phyloP scores from a whole-genome alignment of 2,888 invertebrate genomes.

The Leptinotarsa haldemani region DNA sequence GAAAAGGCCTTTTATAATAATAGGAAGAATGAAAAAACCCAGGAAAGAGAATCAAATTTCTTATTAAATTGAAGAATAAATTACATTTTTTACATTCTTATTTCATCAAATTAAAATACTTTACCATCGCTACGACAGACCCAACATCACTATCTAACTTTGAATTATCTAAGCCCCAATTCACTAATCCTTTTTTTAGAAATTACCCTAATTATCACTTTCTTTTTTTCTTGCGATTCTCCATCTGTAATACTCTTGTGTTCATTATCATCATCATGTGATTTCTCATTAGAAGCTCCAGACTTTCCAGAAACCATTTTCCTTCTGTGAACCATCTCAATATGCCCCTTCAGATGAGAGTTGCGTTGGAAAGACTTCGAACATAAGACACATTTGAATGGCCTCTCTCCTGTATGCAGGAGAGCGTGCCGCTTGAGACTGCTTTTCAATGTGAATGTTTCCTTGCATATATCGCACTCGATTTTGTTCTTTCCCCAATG shows the following conservation, averaged over 20 bases:
- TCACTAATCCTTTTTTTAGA: neutral
- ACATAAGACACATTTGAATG: neutral
- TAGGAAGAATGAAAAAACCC: no score
- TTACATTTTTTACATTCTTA: no score
- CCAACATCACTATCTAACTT: no score
- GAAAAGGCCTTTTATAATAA: no score
- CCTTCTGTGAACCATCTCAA: neutral
- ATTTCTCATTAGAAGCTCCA: neutral
- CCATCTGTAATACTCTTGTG: no score
- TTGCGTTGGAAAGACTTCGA: neutral
- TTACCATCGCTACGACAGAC: no score
- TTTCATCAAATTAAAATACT: no score
- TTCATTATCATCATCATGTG: no score
- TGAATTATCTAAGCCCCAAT: no score
- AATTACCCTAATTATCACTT: neutral
- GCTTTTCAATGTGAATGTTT: neutral
- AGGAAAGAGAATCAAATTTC: no score
- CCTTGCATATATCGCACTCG: neutral
- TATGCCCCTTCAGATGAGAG: neutral
- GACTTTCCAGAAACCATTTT: neutral
- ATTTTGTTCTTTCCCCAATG: neutral
- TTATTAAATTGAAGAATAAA: no score
- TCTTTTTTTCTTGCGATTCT: neutral
- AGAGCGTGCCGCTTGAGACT: neutral
- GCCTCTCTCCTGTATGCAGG: neutral